Conservation (phyloP, 2,113 vertebrate species). For the Potamarius usumacintae region DNA sequence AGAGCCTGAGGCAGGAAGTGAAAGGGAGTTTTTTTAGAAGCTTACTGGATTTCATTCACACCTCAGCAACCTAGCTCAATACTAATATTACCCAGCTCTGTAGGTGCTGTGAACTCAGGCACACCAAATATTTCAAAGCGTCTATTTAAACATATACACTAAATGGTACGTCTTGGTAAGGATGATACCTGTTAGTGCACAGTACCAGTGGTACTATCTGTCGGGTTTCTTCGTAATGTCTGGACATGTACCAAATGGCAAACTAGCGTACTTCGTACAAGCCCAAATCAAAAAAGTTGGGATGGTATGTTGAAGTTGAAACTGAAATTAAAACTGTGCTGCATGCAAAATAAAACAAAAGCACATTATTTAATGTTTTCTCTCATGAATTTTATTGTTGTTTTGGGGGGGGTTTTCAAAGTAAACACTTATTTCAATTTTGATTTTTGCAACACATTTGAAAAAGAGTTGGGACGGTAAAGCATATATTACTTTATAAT, state of each 20-base stretch:
- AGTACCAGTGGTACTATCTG: background rate
- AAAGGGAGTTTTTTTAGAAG: slow-evolving; percentile 11
- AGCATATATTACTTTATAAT: no score
- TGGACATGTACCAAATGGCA: background rate
- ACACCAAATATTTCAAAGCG: background rate
- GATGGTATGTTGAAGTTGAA: no score
- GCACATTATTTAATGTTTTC: no score
- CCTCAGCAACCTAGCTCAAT: background rate
- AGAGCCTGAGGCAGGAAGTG: background rate
- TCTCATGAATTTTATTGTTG: no score
- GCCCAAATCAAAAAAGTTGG: no score
- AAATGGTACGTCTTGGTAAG: background rate
- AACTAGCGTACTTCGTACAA: no score
- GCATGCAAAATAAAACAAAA: no score
- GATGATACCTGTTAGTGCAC: background rate
- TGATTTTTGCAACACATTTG: no score
- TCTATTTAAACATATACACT: background rate
- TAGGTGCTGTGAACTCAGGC: background rate
- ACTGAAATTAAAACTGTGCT: no score
- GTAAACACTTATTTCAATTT: no score
- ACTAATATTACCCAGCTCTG: background rate
- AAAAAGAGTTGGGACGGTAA: no score
- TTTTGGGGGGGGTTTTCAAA: no score
- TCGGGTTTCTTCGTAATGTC: background rate
- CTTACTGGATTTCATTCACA: slow-evolving; percentile 9